Evolutionary conservation across 2,888 invertebrate species (phyloP), one percentile per base, ranked within the genome.

Genomic region (Muschampia plurimacula): DNA sequence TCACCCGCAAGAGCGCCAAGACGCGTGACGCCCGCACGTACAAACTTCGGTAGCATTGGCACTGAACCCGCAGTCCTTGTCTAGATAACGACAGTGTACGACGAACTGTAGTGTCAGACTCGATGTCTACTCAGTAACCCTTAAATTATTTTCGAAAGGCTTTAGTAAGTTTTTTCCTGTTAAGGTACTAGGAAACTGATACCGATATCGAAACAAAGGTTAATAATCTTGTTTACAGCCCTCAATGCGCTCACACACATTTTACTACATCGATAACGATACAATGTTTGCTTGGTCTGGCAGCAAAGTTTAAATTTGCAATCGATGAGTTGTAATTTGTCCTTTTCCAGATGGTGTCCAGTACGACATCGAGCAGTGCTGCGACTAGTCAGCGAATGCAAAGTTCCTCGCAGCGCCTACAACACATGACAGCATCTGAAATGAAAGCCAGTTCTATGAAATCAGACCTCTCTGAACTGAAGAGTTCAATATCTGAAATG

Each of bases 401-500:
- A 89, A 94, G 95, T 90, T 95, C 92, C 82, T 94, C 95, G 77
- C 95, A 95, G 81, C 92, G 95, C 63, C 86, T 93, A 57, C 93
- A 93, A 78, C 93, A 94, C 83, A 90, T 93, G 86, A 92, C 95
- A 71, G 94, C 95, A 77, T 96, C 96, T 83, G 97, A 97, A 95
- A 96, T 97, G 95, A 97, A 97, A 92, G 96, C 97, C 77, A 97
- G 96, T 85, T 97, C 97, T 74, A 96, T 97, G 93, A 97, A 97
- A 92, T 97, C 97, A 77, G 97, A 97, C 88, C 95, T 97, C 66
- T 95, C 96, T 75, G 97, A 97, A 85, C 95, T 98, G 77, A 96
- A 98, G 89, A 97, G 97, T 86, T 97, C 97, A 85, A 97, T 98
- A 89, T 97, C 97, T 76, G 97, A 98, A 94, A 97, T 98, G 96